Conservation (phyloP, 1,140 invertebrate species). For the Achroia grisella region DNA sequence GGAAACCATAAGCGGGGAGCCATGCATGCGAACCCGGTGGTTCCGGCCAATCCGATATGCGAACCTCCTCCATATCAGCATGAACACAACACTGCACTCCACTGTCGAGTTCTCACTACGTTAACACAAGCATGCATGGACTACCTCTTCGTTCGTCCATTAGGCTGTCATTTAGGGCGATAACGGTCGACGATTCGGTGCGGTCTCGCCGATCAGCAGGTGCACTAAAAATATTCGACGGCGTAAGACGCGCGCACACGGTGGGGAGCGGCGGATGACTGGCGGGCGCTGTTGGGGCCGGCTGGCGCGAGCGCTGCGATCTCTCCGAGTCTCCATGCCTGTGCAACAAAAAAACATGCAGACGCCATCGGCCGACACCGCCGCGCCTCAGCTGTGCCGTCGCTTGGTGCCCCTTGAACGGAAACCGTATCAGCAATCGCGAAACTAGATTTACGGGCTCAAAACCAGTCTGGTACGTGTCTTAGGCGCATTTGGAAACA, state of each 20-base stretch:
- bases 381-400: slow-evolving; percentile 16
- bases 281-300: slow-evolving; percentile 13
- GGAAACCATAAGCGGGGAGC: slow-evolving; percentile 80
- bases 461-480: slow-evolving; percentile 27
- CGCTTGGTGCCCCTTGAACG: slow-evolving; percentile 25
- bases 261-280: slow-evolving; percentile 47
- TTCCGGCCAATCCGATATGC: slow-evolving; percentile 78
- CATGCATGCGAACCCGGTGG: slow-evolving; percentile 77
- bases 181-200: slow-evolving; percentile 52
- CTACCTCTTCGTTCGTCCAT: slow-evolving; percentile 65
- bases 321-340: slow-evolving; percentile 31
- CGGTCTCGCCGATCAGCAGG: slow-evolving; percentile 13
- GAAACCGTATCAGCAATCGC: slow-evolving; percentile 25
- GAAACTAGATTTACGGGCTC: slow-evolving; percentile 38
- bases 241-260: slow-evolving; percentile 31
- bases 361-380: slow-evolving; percentile 2
- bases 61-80: slow-evolving; percentile 75
- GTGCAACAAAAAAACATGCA: slow-evolving; percentile 31
- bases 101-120: slow-evolving; percentile 44
- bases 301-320: slow-evolving; percentile 45
- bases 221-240: slow-evolving; percentile 5
- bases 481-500: slow-evolving; percentile 26
- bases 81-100: slow-evolving; percentile 67
- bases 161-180: slow-evolving; percentile 64
- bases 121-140: slow-evolving; percentile 63